Evolutionary conservation across 2,888 invertebrate genomes (phyloP).

Genomic region (Ophioninae sp.): DNA sequence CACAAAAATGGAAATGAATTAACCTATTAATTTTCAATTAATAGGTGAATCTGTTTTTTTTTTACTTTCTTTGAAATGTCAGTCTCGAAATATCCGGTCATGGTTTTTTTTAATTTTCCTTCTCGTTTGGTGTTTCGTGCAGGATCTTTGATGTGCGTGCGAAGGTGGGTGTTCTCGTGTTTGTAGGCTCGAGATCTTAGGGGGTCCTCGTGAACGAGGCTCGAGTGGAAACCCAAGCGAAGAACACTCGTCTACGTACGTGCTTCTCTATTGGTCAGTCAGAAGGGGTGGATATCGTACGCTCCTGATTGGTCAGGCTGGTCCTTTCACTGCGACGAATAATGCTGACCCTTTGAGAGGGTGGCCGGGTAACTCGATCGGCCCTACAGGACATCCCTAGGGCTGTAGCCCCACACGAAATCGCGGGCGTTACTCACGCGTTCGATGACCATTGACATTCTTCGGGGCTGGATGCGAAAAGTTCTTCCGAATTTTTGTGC

Average conservation of each 20-base stretch:
- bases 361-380: conserved; percentile 66
- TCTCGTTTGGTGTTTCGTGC: conserved; percentile 42
- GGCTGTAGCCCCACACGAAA: conserved; percentile 13
- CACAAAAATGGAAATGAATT: too few relatives aligned
- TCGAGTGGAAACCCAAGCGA: conserved; percentile 28
- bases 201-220: conserved; percentile 46
- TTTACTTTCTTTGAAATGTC: neutral
- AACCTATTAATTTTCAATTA: too few relatives aligned
- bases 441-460: neutral
- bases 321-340: conserved; percentile 75
- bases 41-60: neutral
- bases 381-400: conserved; percentile 13
- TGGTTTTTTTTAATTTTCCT: conserved; percentile 5
- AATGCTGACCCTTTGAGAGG: conserved; percentile 75
- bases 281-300: conserved; percentile 75
- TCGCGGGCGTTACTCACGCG: neutral
- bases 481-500: neutral
- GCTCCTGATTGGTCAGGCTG: conserved; percentile 76
- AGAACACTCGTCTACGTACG: conserved; percentile 53
- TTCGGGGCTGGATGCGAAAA: neutral
- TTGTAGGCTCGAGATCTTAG: conserved; percentile 12
- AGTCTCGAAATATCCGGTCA: neutral
- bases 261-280: conserved; percentile 78
- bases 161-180: neutral
- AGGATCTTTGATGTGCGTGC: neutral